A percentile compares a stretch with the other conserved stretches of the same genome.
Conservation (phyloP, 2,113 vertebrate species). For the Oncorhynchus kisutch region DNA sequence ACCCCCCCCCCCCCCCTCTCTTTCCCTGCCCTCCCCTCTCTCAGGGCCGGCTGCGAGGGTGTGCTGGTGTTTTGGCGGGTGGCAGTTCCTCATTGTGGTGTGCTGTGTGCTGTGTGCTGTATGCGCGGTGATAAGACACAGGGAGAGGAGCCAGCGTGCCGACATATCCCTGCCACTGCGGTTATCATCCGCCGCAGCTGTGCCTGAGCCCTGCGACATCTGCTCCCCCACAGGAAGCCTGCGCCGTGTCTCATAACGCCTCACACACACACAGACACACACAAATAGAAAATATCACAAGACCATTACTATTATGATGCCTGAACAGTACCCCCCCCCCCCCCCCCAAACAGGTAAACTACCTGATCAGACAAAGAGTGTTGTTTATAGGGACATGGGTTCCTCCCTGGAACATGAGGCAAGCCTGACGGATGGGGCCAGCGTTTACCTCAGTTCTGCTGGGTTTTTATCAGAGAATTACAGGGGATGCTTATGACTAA, state of each 20-base stretch:
- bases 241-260: constrained; percentile 65
- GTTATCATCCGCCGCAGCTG: constrained; percentile 85
- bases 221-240: constrained; percentile 79
- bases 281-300: constrained; percentile 28
- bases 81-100: constrained; percentile 72
- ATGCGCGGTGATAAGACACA: constrained; percentile 78
- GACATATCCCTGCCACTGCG: constrained; percentile 71
- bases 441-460: constrained; percentile 54
- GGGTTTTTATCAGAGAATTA: constrained; percentile 75
- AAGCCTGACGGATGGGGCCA: constrained; percentile 6
- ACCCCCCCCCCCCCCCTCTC: constrained; percentile 47
- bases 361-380: constrained; percentile 52
- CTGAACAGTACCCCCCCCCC: constrained; percentile 15
- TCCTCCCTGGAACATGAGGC: constrained; percentile 3
- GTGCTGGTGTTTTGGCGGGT: constrained; percentile 61
- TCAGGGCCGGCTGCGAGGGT: constrained; percentile 62
- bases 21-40: constrained; percentile 53
- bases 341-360: constrained; percentile 56
- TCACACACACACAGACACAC: constrained; percentile 37
- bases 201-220: constrained; percentile 82
- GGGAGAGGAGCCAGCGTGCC: constrained; percentile 76
- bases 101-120: constrained; percentile 45
- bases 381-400: constrained; percentile 59
- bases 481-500: constrained; percentile 77
- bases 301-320: constrained; percentile 15